Conservation (phyloP, 2,113 vertebrate species). For the Microcebus griseorufus region DNA sequence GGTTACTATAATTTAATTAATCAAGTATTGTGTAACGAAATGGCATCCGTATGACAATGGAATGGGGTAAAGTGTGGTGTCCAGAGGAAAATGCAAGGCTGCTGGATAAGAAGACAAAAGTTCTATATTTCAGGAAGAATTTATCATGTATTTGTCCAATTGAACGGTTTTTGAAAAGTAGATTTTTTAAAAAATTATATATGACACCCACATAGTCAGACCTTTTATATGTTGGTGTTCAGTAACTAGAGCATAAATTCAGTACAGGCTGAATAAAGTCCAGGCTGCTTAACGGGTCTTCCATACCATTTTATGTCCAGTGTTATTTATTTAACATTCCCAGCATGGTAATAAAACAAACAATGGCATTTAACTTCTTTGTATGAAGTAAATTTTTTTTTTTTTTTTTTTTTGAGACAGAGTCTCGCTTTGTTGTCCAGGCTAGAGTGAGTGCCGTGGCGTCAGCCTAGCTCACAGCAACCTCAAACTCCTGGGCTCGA, state of each 20-base stretch:
- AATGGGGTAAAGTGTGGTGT: background rate
- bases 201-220: background rate
- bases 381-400: constrained; percentile 23
- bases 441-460: too few relatives aligned
- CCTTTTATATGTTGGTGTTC: background rate
- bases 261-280: background rate
- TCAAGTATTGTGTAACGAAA: background rate
- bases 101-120: background rate
- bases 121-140: background rate
- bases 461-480: too few relatives aligned
- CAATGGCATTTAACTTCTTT: constrained; percentile 27
- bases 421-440: too few relatives aligned
- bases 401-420: too few relatives aligned
- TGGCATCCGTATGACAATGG: background rate
- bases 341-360: constrained; percentile 5
- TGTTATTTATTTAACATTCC: constrained; percentile 44
- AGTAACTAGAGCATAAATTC: constrained; percentile 33
- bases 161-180: background rate
- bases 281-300: background rate
- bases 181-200: constrained; percentile 12
- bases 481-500: too few relatives aligned
- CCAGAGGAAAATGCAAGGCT: background rate
- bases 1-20: background rate
- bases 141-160: background rate
- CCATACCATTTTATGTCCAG: background rate